A percentile compares a stretch with the other conserved stretches of the same genome.
Conservation (phyloP, 2,113 vertebrate genomes). For the Actenoides lindsayi region DNA sequence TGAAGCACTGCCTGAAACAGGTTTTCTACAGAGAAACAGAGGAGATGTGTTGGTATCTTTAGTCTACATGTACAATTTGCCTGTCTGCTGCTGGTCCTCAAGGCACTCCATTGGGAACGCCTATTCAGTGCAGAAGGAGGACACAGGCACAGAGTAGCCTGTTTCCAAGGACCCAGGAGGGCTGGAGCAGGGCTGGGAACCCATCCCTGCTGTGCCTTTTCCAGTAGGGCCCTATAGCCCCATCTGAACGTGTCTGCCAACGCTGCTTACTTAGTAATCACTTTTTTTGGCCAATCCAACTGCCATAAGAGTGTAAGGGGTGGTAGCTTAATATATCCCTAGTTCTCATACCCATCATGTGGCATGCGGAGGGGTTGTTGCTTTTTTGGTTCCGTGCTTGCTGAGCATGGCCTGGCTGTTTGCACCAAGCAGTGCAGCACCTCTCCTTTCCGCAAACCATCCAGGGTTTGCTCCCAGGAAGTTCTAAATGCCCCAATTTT, state of each 20-base stretch:
- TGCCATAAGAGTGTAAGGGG: not conserved
- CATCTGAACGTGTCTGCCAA: not conserved
- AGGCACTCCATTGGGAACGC: not conserved
- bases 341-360: not conserved
- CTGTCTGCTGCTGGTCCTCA: not conserved
- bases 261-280: not conserved
- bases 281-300: not conserved
- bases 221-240: not conserved
- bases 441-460: not conserved
- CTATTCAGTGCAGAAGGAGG: not conserved
- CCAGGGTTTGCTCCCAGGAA: not conserved
- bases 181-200: not conserved
- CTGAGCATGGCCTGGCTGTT: not conserved
- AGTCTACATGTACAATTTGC: not conserved
- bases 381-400: not conserved
- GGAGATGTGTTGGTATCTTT: not conserved
- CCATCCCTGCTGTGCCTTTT: not conserved
- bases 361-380: not conserved
- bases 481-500: not conserved
- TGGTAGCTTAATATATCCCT: not conserved
- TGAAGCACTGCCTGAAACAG: not conserved
- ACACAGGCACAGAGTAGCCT: not conserved
- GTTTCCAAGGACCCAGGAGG: not conserved
- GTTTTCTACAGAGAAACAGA: not conserved
- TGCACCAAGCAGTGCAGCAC: not conserved